A percentile compares a stretch with the other conserved stretches of the same genome.
Evolutionary conservation across 2,113 vertebrate genomes (phyloP).

Genomic region (Cinclus mexicanus): DNA sequence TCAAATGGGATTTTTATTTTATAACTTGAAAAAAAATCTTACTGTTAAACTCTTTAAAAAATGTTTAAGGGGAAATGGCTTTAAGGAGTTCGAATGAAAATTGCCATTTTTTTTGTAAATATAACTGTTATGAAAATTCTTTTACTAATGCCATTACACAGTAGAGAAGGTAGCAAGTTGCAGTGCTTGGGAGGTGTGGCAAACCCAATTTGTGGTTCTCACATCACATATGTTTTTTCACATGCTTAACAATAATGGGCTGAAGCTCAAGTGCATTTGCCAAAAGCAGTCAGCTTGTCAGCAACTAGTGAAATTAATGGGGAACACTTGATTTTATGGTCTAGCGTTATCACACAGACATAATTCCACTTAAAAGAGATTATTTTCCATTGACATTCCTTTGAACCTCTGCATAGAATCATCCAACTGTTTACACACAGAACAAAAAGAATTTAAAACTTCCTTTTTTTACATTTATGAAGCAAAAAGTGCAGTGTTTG

Average conservation of each 20-base stretch:
- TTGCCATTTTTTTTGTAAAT: conserved; percentile 91
- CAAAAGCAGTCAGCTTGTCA: conserved; percentile 61
- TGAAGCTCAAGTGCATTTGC: conserved; percentile 62
- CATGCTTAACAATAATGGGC: conserved; percentile 38
- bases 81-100: conserved; percentile 88
- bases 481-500: conserved; percentile 73
- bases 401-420: conserved; percentile 52
- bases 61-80: conserved; percentile 93
- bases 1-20: conserved; percentile 98
- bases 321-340: conserved; percentile 31
- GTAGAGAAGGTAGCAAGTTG: conserved; percentile 92
- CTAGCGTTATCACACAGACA: conserved; percentile 13
- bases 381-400: conserved; percentile 28
- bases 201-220: conserved; percentile 64
- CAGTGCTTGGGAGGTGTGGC: conserved; percentile 71
- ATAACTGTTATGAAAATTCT: conserved; percentile 83
- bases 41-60: conserved; percentile 90
- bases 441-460: conserved; percentile 64
- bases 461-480: conserved; percentile 76
- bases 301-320: conserved; percentile 61
- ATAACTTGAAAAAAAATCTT: conserved; percentile 87
- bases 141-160: conserved; percentile 89
- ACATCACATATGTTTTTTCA: conserved; percentile 42
- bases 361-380: not conserved
- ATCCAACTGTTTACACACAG: conserved; percentile 67